A percentile compares a stretch with the other conserved stretches of the same genome.
Conservation (phyloP, 2,888 invertebrate genomes). For the Dichetophora obliterata region DNA sequence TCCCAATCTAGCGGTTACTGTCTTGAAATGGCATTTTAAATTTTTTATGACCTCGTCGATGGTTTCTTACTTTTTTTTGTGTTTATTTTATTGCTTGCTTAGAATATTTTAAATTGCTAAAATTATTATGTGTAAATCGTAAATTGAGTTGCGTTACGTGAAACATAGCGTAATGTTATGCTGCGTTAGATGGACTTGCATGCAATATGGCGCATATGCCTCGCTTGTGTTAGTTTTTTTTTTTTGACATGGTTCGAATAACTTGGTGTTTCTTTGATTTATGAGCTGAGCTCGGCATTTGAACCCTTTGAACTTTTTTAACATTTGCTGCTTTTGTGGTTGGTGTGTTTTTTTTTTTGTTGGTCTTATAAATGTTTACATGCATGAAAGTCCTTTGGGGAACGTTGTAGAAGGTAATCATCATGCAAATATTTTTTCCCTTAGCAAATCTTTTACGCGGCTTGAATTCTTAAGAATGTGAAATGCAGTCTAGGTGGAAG, state of each 20-base stretch:
- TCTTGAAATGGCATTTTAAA: conserved; percentile 33
- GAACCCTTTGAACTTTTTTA: conserved; percentile 59
- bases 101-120: conserved; percentile 24
- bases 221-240: background rate
- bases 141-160: conserved; percentile 31
- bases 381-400: conserved; percentile 38
- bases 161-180: conserved; percentile 19
- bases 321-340: background rate
- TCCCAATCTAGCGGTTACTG: background rate
- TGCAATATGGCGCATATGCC: background rate
- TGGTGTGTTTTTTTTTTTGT: conserved; percentile 34
- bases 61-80: background rate
- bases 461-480: conserved; percentile 63
- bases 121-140: conserved; percentile 47
- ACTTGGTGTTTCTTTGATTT: conserved; percentile 36
- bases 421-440: conserved; percentile 58
- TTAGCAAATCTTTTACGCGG: conserved; percentile 65
- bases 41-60: conserved; percentile 31
- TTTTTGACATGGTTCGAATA: background rate
- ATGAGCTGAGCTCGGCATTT: conserved; percentile 31
- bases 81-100: background rate
- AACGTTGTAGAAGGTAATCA: conserved; percentile 54
- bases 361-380: conserved; percentile 28
- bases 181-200: conserved; percentile 25
- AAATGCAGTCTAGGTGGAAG: conserved; percentile 24